Percentiles rank a stretch among this genome's conserved stretches.
phyloP scores from a whole-genome alignment of 2,113 vertebrate genomes.

The Pluvianellus socialis region DNA sequence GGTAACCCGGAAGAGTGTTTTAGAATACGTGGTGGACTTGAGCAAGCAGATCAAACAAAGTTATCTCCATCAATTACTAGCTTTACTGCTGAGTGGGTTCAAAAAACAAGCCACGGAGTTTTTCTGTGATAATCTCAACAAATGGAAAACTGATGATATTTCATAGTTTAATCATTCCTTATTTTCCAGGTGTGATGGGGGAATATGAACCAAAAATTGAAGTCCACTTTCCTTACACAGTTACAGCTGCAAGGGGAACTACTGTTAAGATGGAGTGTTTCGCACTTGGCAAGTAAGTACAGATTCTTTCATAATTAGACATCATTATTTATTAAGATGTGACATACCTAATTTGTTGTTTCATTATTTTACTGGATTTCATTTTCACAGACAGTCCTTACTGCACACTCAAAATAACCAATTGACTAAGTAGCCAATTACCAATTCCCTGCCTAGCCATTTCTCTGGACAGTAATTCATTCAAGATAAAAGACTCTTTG shows the following conservation, averaged over 20 bases:
- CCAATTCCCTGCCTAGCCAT: conserved; percentile 3
- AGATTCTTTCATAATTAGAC: conserved; percentile 67
- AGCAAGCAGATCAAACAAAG: background rate
- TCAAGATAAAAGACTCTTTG: background rate
- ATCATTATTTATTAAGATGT: conserved; percentile 59
- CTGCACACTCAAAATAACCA: background rate
- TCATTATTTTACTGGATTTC: conserved; percentile 49
- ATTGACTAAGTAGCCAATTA: conserved; percentile 17
- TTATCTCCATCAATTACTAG: background rate
- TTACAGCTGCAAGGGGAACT: conserved; percentile 88
- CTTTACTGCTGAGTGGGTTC: background rate
- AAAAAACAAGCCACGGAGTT: background rate
- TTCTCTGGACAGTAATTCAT: background rate
- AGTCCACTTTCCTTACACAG: conserved; percentile 90
- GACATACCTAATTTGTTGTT: conserved; percentile 20
- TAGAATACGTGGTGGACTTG: background rate
- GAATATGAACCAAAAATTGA: conserved; percentile 99
- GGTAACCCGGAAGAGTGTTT: background rate
- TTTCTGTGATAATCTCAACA: background rate
- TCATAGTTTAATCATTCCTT: conserved; percentile 61
- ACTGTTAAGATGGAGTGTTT: conserved; percentile 96
- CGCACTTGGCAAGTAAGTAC: conserved; percentile 96
- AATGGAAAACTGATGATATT: conserved; percentile 19
- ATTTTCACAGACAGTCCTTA: background rate
- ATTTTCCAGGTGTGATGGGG: conserved; percentile 92